Base-by-base conservation (phyloP, 2,113 vertebrate species). In the Campylomormyrus tamandua region DNA sequence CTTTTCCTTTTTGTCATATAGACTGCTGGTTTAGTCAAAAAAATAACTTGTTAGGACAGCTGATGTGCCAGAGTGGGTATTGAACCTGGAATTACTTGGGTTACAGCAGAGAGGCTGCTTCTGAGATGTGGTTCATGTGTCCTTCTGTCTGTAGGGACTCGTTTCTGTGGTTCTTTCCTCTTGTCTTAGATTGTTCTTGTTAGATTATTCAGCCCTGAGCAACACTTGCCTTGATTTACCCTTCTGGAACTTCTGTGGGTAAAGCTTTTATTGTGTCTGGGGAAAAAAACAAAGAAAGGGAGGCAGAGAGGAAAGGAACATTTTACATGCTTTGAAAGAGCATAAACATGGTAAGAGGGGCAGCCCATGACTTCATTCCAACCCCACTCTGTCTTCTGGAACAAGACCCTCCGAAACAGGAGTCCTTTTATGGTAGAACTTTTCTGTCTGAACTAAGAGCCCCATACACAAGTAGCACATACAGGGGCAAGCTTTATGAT, bases 341-440 rank as follows among this genome's bases (percentile, higher is more conserved):
- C 35, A 39, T 87, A 24, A 53, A 52, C 85, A 87, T 56, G 50
- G 50, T 49, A 52, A 31, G 50, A 87, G 13, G 15, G 13, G 50
- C 27, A 35, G 50, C 50, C 19, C 11, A 19, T 52, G 50, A 87
- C 85, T 53, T 87, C 85, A 87, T n/a, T 53, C 49, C 27, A 35
- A 11, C 24, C 83, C 45, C 85, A 52, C 50, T 50, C 50, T 35
- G 21, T 46, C 84, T 52, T 21, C 1, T 50, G n/a, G 13, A 31
- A 87, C 85, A 87, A 17, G 11, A 53, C 85, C 48, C 85, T 53
- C 19, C 17, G 27, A 52, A 39, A 27, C 85, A 87, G 11, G 4
- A 87, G 85, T 53, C 85, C 50, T 87, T 87, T 87, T 87, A 87
- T 87, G 85, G 85, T 87, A 87, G 85, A 87, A 87, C 85, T 56